Base-by-base conservation (phyloP, 2,888 invertebrate species). In the Brachyopa scutellaris region DNA sequence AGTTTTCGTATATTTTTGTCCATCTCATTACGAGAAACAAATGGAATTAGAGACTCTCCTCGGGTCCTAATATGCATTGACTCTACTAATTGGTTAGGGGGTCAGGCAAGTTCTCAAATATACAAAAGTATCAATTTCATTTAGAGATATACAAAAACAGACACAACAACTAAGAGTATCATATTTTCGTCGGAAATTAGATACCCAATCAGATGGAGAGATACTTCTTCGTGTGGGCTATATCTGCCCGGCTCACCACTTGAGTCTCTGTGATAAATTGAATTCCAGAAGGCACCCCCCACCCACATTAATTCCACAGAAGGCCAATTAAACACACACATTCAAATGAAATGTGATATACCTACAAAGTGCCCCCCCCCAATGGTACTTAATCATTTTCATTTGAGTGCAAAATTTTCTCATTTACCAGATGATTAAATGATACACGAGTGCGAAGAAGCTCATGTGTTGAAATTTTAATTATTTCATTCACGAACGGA, bases 391-490 rank as follows among this genome's bases (percentile, higher is more conserved):
- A 82, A 82, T 77, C 77, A 82, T 77, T 76, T 77, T 66, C 76
- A 70, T 82, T 82, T 82, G 82, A 82, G 82, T 77, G 82, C 82
- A 82, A 82, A 70, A 77, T 82, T 77, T 77, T 61, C 77, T 72
- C 77, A 77, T 77, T 82, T 82, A 49, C 70, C 77, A 82, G 77
- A 82, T 82, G 82, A 82, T 82, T 82, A 77, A 82, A 77, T 82
- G 82, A 77, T 77, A 66, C 72, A 76, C 70, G 76, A 69, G 69
- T 57, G 13, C 67, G 36, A 59, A 62, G 59, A 33, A 79, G 70
- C 70, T 82, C 70, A 66, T 82, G 82, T 82, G 77, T 72, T 82
- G 76, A 82, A 82, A 82, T 77, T 82, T 82, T 82, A 77, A 82
- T 82, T 77, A 82, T 77, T 82, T 77, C 77, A 72, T 80, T 82